phyloP scores from a whole-genome alignment of 2,797 vertebrate species.

The Mus spretus region DNA sequence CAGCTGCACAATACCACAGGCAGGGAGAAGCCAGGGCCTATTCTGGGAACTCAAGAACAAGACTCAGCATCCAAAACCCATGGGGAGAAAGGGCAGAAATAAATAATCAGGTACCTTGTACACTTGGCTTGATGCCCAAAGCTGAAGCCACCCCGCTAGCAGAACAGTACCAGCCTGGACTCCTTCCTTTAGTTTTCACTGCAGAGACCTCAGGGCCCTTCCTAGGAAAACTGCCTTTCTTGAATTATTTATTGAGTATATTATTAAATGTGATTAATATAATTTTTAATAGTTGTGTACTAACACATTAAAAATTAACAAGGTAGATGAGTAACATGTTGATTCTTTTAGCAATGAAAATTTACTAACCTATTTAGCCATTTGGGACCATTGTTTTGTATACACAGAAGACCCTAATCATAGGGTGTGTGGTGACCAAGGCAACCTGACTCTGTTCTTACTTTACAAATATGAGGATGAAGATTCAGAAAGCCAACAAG shows the following conservation, averaged over 20 bases:
- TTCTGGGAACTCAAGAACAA: constrained; percentile 70
- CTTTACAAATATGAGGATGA: not conserved
- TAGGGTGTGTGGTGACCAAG: not conserved
- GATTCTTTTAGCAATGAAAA: constrained; percentile 8
- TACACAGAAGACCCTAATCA: not conserved
- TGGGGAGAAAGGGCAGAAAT: constrained; percentile 12
- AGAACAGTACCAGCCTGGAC: not conserved
- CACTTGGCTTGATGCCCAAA: not conserved
- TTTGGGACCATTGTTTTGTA: not conserved
- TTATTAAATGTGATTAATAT: not conserved
- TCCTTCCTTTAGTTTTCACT: not conserved
- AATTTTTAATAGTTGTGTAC: not conserved
- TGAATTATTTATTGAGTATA: not conserved
- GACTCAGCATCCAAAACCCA: constrained; percentile 40
- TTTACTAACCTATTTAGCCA: not conserved
- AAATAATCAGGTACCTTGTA: constrained; percentile 25
- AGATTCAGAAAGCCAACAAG: not conserved
- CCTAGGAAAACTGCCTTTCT: not conserved
- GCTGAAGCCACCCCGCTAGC: not conserved
- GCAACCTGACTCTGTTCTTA: not conserved
- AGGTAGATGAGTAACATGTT: not conserved
- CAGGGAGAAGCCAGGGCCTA: constrained; percentile 25
- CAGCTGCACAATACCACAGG: constrained; percentile 41
- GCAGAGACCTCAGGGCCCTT: not conserved
- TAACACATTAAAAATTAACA: not conserved